Evolutionary conservation across 2,113 vertebrate genomes (phyloP).

Genomic region (Podocnemis expansa): DNA sequence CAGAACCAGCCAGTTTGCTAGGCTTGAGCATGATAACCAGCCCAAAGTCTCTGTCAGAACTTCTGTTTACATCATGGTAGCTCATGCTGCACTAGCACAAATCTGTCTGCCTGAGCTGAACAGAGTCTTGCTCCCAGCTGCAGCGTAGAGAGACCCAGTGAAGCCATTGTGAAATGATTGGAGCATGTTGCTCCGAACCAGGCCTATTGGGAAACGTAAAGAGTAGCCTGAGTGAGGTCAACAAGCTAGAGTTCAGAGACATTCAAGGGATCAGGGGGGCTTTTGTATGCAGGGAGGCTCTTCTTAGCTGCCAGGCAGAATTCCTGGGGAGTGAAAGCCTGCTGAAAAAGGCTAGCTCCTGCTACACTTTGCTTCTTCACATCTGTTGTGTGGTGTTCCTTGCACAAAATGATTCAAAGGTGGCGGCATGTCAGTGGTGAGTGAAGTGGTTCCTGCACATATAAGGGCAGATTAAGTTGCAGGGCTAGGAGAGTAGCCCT

Average conservation of each 20-base stretch:
- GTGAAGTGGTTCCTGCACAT: neutral
- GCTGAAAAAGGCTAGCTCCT: neutral
- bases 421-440: neutral
- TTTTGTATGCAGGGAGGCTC: neutral
- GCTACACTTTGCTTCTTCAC: neutral
- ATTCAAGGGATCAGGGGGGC: neutral
- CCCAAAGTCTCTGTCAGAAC: neutral
- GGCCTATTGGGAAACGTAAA: neutral
- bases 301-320: neutral
- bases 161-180: neutral
- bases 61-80: neutral
- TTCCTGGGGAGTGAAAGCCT: neutral
- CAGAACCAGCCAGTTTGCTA: neutral
- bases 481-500: neutral
- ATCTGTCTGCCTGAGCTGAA: too few species aligned
- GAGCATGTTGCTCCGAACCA: neutral
- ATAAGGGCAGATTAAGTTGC: neutral
- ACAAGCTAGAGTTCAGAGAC: too few species aligned
- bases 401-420: neutral
- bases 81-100: neutral
- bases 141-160: neutral
- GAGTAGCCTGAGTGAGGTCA: too few species aligned
- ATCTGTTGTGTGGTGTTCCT: neutral
- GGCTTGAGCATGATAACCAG: neutral
- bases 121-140: neutral